A percentile compares a stretch with the other conserved stretches of the same genome.
Conservation (phyloP, 2,797 vertebrate genomes). For the Peromyscus attwateri region DNA sequence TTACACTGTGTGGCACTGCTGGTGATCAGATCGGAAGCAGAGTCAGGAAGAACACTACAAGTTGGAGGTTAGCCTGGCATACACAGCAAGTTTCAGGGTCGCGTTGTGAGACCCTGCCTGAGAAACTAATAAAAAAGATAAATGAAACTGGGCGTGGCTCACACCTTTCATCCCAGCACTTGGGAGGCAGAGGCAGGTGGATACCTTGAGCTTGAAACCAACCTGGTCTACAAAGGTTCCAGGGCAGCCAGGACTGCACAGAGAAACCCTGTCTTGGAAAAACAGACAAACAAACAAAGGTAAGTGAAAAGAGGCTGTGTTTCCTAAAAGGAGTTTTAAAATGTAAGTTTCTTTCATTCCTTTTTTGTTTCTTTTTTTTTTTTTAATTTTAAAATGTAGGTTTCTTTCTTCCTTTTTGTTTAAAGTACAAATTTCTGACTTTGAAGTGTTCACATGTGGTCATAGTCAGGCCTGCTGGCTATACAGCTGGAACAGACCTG, state of each 20-base stretch:
- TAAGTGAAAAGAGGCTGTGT: neutral
- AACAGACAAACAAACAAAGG: neutral
- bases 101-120: neutral
- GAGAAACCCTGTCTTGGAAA: neutral
- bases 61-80: neutral
- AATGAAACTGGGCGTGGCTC: neutral
- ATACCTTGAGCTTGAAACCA: neutral
- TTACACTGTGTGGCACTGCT: neutral
- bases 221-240: neutral
- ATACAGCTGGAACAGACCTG: neutral
- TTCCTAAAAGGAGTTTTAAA: neutral
- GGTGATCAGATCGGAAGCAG: neutral
- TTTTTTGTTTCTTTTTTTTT: neutral
- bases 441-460: neutral
- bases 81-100: neutral
- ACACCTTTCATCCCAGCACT: neutral
- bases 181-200: neutral
- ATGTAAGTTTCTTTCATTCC: neutral
- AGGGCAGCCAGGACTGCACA: neutral
- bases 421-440: conserved; percentile 1
- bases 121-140: neutral
- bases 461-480: neutral
- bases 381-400: too few species aligned
- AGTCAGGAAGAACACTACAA: neutral
- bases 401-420: neutral